Evolutionary conservation across 2,888 invertebrate genomes (phyloP).

Genomic region (Macrophya annulata): DNA sequence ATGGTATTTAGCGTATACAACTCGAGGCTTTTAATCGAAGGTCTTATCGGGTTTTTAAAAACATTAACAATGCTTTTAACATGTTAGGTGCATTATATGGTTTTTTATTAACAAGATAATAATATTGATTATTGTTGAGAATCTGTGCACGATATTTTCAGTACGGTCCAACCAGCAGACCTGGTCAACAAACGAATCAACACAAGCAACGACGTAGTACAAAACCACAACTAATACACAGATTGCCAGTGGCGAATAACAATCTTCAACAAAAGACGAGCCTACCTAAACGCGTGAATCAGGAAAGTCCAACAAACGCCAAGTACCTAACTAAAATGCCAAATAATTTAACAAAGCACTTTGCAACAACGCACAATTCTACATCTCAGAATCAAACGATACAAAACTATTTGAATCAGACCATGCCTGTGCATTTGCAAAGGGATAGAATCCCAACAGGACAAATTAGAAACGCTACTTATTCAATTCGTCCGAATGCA

Average conservation of each 20-base stretch:
- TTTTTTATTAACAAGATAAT: not conserved
- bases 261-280: constrained; percentile 56
- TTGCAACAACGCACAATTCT: constrained; percentile 60
- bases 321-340: constrained; percentile 68
- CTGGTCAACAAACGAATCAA: constrained; percentile 60
- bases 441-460: constrained; percentile 40
- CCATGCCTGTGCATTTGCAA: constrained; percentile 62
- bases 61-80: not conserved
- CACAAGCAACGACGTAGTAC: constrained; percentile 63
- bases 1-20: too few relatives aligned
- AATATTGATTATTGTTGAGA: not conserved
- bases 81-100: constrained; percentile 1
- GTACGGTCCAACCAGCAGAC: constrained; percentile 62
- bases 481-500: constrained; percentile 8
- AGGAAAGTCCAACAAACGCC: constrained; percentile 63
- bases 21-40: not conserved
- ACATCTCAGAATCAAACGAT: constrained; percentile 68
- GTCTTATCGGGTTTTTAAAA: not conserved
- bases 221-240: constrained; percentile 62
- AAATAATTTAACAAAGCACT: constrained; percentile 67
- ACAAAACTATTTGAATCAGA: constrained; percentile 73
- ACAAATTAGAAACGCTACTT: constrained; percentile 34
- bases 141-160: constrained; percentile 58
- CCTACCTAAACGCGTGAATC: constrained; percentile 64
- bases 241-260: constrained; percentile 58